Base-by-base conservation (phyloP, 1,140 invertebrate genomes). In the Cydia splendana region DNA sequence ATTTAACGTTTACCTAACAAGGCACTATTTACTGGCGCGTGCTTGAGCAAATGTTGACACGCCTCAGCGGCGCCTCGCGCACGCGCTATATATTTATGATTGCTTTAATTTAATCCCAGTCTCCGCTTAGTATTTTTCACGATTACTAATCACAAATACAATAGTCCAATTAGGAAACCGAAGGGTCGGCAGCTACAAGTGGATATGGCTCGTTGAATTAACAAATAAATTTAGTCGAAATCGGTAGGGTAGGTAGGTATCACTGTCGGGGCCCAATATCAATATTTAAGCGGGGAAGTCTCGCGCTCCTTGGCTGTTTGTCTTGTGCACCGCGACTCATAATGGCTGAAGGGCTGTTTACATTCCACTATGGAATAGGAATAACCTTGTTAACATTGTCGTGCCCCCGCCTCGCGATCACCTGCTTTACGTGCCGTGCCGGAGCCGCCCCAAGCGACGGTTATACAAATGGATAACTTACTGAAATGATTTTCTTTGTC, bases 331-430 rank as follows among this genome's bases (percentile, higher is more conserved):
- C 85, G 80, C 79, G 79, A 82, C 81, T 85, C 82, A 84, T 85
- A 87, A 89, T 85, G 80, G 84, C 84, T 85, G 67, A 81, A 84
- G 83, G 84, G 84, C 78, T 88, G 81, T 89, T 87, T 88, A 84
- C 83, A 84, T 83, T 88, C 82, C 80, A 80, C 79, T 84, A 85
- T 84, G 85, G 76, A 84, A 88, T 82, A 82, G 76, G 69, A 83
- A 87, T 87, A 86, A 88, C 82, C 82, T 86, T 84, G 78, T 88
- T 88, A 88, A 84, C 78, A 79, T 82, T 82, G 78, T 82, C 83
- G 57, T 78, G 45, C 79, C 69, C 75, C 53, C 51, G 18, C 77
- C 78, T 76, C 42, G 65, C 73, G 75, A 77, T 38, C 76, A 71
- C 53, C 77, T 75, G 57, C 76, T 62, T 75, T 78, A 76, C 67